Base-by-base conservation (phyloP, 2,888 invertebrate species). In the Ditylenchus weischeri region DNA sequence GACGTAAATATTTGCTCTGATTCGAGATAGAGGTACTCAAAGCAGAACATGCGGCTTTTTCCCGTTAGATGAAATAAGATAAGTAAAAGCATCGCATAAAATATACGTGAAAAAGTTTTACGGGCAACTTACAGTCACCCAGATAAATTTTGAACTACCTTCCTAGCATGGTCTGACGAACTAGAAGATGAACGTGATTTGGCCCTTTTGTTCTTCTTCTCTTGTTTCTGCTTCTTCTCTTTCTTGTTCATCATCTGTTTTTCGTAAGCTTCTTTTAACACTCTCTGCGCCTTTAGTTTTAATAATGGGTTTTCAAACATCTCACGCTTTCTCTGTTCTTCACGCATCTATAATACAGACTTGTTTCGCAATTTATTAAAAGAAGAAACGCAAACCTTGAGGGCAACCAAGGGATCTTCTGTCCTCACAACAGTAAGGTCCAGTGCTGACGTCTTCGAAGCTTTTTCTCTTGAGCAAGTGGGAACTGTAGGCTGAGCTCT, bases 341-440 rank as follows among this genome's bases (percentile, higher is more conserved):
- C 76, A 61, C 74, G 74, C 35, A 75, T 66, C 77, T 77, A 62
- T 57, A 69, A 48, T 13, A 19, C 66, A 5, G 11, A 54, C 50
- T 11, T 15, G 13, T n/a, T 29, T 13, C 5, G n/a, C n/a, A 29
- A n/a, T 19, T 35, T 35, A 50, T n/a, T 23, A 18, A 0, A 1
- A 11, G 29, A 36, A 23, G 29, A 43, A 19, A n/a, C 62, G 66
- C 57, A 48, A 35, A 79, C 79, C 67, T 75, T 78, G 15, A 80
- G 67, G 8, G 78, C 78, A 19, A 79, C 79, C 38, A 80, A 72
- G 0, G 80, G 80, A 69, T 80, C 80, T 59, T 80, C 79, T 8
- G 72, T 75, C 23, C 77, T 71, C 57, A 78, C 76, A 10, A 77
- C 70, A 29, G 69, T 68, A 21, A 73, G 70, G 57, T 75, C 76